A percentile compares a stretch with the other conserved stretches of the same genome.
Conservation (phyloP, 2,113 vertebrate genomes). For the Eolophus roseicapilla region DNA sequence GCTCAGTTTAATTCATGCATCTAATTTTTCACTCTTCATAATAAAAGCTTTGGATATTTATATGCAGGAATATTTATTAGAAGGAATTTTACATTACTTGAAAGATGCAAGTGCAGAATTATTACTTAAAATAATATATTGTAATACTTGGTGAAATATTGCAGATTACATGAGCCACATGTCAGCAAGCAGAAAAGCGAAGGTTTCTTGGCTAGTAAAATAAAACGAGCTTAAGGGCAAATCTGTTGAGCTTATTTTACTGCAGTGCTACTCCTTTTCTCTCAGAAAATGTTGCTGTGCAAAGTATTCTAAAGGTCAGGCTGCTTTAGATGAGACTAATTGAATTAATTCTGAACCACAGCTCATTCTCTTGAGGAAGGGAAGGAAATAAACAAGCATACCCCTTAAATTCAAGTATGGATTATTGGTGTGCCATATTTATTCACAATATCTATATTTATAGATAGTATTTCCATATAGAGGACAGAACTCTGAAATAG, state of each 20-base stretch:
- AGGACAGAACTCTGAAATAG: not conserved
- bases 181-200: not conserved
- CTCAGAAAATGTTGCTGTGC: not conserved
- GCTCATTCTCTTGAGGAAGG: not conserved
- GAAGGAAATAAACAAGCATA: not conserved
- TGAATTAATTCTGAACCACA: not conserved
- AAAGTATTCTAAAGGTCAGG: slow-evolving; percentile 29
- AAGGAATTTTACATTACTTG: not conserved
- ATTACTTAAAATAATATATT: not conserved
- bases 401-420: not conserved
- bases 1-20: not conserved
- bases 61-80: not conserved
- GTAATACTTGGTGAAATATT: not conserved
- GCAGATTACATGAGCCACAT: not conserved
- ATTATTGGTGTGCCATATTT: not conserved
- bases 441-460: not conserved
- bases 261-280: not conserved
- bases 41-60: not conserved
- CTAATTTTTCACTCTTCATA: not conserved
- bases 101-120: not conserved
- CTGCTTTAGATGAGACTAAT: slow-evolving; percentile 9
- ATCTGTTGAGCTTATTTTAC: not conserved
- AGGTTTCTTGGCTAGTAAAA: not conserved
- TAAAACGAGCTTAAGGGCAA: not conserved
- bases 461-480: not conserved